Conservation (phyloP, 2,113 vertebrate species). For the Ophiodon elongatus region DNA sequence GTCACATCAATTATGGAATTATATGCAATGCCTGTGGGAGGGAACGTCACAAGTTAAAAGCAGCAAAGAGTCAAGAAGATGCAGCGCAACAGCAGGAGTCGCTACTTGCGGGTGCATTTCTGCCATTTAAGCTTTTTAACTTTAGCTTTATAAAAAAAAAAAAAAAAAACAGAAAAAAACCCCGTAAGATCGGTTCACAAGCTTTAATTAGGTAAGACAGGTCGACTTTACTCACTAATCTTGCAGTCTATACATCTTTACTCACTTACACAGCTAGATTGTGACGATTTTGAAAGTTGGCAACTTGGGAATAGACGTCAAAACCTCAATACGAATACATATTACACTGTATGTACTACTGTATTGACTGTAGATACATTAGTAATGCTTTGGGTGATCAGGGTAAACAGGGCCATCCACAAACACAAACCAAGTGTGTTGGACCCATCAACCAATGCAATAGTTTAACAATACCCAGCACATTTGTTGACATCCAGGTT, state of each 20-base stretch:
- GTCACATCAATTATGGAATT: background rate
- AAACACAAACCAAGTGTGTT: background rate
- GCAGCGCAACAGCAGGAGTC: background rate
- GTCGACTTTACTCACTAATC: background rate
- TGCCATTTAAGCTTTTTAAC: slow-evolving; percentile 1
- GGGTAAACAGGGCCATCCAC: background rate
- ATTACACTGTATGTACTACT: background rate
- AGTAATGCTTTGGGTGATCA: slow-evolving; percentile 9
- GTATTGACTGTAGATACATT: background rate
- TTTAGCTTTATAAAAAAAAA: background rate
- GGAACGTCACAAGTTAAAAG: background rate
- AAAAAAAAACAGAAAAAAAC: background rate
- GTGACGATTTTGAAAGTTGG: background rate
- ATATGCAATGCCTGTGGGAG: background rate
- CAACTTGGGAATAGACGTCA: background rate
- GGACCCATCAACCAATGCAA: background rate
- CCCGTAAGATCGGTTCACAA: background rate
- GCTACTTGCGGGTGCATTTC: background rate
- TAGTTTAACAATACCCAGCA: background rate
- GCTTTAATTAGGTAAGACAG: background rate
- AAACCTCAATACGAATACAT: background rate
- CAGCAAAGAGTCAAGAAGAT: background rate
- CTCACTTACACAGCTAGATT: background rate
- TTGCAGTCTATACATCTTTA: background rate
- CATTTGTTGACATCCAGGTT: slow-evolving; percentile 5